A percentile compares a stretch with the other conserved stretches of the same genome.
phyloP scores from a whole-genome alignment of 2,888 invertebrate species.

The Ethmia dodecea region DNA sequence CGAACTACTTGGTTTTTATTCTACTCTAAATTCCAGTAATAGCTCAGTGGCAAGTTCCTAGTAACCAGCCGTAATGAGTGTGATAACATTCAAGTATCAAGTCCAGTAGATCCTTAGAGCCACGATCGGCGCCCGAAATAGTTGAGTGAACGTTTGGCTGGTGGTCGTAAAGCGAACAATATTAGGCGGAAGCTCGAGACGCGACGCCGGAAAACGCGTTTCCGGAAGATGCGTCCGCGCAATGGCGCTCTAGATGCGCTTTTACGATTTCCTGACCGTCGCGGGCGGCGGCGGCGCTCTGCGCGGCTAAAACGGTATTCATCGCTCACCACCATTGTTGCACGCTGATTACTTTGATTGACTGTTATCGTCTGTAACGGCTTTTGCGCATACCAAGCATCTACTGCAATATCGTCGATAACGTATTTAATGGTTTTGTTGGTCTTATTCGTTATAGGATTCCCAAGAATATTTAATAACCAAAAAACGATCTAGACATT shows the following conservation, averaged over 20 bases:
- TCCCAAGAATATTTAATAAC: too few relatives aligned
- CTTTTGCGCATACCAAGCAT: too few relatives aligned
- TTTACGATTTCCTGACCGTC: slow-evolving; percentile 71
- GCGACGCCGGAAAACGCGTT: slow-evolving; percentile 53
- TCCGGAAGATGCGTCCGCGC: slow-evolving; percentile 63
- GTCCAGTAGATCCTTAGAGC: slow-evolving; percentile 8
- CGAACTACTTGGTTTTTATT: too few relatives aligned
- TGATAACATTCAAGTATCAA: slow-evolving; percentile 5
- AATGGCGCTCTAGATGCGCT: slow-evolving; percentile 61
- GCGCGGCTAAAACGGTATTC: slow-evolving; percentile 33
- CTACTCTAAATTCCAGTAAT: too few relatives aligned
- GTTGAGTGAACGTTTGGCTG: slow-evolving; percentile 42
- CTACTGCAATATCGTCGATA: too few relatives aligned
- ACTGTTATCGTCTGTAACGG: too few relatives aligned
- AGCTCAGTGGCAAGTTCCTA: too few relatives aligned
- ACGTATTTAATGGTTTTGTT: too few relatives aligned
- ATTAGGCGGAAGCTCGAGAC: slow-evolving; percentile 54
- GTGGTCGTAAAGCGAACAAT: slow-evolving; percentile 47
- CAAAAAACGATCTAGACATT: too few relatives aligned
- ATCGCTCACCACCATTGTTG: slow-evolving; percentile 32
- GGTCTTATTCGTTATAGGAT: too few relatives aligned
- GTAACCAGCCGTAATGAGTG: not conserved
- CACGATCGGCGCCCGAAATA: slow-evolving; percentile 37
- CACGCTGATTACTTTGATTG: not conserved
- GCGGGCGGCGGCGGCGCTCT: slow-evolving; percentile 31